Evolutionary conservation across 2,888 invertebrate species (phyloP).

Genomic region (Eristalis intricaria): DNA sequence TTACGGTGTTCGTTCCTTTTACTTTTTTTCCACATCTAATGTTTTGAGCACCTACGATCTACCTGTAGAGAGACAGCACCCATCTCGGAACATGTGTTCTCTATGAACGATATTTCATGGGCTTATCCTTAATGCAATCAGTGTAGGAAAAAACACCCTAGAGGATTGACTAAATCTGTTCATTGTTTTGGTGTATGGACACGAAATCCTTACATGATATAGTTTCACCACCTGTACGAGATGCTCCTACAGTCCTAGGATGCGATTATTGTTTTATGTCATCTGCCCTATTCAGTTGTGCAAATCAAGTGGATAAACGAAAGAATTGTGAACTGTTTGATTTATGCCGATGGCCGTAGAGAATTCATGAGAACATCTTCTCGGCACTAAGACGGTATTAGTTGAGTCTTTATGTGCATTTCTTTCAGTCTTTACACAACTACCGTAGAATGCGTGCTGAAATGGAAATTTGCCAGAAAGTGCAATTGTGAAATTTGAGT

Average conservation of each 20-base stretch:
- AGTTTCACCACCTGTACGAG: conserved; percentile 64
- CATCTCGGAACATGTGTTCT: conserved; percentile 6
- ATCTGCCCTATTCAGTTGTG: conserved; percentile 71
- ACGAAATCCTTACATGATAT: conserved; percentile 57
- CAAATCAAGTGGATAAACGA: conserved; percentile 73
- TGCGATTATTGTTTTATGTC: conserved; percentile 62
- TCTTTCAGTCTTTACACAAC: conserved; percentile 51
- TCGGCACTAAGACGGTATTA: conserved; percentile 42
- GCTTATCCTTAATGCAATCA: conserved; percentile 72
- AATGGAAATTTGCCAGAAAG: conserved; percentile 64
- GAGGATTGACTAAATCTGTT: conserved; percentile 58
- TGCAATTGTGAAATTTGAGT: conserved; percentile 65
- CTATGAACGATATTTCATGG: conserved; percentile 44
- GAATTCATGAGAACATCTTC: conserved; percentile 51
- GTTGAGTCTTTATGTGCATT: conserved; percentile 51
- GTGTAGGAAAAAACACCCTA: conserved; percentile 70
- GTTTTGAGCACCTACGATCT: not conserved
- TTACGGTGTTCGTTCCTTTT: not conserved
- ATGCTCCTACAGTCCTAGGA: conserved; percentile 44
- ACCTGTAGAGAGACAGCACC: conserved; percentile 25
- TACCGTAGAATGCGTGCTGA: conserved; percentile 39
- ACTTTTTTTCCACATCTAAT: not conserved
- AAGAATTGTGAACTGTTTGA: conserved; percentile 51
- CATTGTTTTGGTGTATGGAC: conserved; percentile 68
- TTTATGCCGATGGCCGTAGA: conserved; percentile 29